Percentiles rank a stretch among this genome's conserved stretches.
phyloP scores from a whole-genome alignment of 2,113 vertebrate species.

The Artemisiospiza belli region DNA sequence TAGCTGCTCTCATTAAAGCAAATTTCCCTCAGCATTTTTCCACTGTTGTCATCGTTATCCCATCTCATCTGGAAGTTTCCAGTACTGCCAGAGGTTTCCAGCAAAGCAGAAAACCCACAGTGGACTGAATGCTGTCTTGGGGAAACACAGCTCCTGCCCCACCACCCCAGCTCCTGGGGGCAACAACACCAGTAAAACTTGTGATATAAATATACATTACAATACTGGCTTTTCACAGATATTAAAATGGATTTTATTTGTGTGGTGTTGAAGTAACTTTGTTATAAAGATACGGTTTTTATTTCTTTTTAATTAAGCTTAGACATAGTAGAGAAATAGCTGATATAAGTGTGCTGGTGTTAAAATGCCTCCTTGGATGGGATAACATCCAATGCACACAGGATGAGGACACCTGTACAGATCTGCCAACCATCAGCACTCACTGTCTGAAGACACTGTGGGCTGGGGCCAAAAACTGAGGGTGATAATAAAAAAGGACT shows the following conservation, averaged over 20 bases:
- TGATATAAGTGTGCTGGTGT: not conserved
- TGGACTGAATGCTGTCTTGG: accelerated
- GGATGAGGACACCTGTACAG: not conserved
- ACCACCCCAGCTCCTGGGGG: not conserved
- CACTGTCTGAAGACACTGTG: not conserved
- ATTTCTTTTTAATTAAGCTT: not conserved
- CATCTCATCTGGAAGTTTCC: not conserved
- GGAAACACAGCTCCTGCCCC: not conserved
- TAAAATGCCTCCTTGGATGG: not conserved
- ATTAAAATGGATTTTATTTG: not conserved
- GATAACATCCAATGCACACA: not conserved
- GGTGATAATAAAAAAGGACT: not conserved
- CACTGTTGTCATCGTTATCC: not conserved
- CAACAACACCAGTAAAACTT: not conserved
- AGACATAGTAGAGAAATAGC: not conserved
- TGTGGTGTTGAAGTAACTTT: not conserved
- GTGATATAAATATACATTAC: not conserved
- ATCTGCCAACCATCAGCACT: not conserved
- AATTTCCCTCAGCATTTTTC: not conserved
- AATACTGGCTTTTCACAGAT: not conserved
- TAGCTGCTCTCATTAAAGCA: not conserved
- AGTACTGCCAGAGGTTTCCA: not conserved
- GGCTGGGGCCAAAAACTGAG: not conserved
- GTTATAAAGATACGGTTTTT: not conserved
- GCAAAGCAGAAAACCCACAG: accelerated